Conservation (phyloP, 1,140 invertebrate genomes). For the Calephelis nemesis region DNA sequence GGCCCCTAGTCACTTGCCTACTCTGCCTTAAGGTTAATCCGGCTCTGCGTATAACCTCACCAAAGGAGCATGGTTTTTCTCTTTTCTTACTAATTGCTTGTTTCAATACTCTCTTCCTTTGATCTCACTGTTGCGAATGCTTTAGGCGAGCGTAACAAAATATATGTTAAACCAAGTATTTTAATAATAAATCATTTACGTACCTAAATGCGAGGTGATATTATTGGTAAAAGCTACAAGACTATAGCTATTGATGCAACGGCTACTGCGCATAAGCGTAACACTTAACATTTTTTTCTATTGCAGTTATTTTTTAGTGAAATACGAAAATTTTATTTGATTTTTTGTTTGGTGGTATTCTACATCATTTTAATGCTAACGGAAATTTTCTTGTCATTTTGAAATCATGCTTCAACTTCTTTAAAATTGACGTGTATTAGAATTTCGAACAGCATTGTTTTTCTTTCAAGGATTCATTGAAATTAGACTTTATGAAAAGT, state of each 20-base stretch:
- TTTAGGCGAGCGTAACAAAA: not conserved
- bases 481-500: too few species aligned
- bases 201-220: slow-evolving; percentile 26
- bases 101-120: too few species aligned
- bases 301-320: slow-evolving; percentile 18
- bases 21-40: too few species aligned
- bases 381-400: slow-evolving; percentile 35
- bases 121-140: too few species aligned
- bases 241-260: slow-evolving; percentile 33
- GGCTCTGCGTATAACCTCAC: too few species aligned
- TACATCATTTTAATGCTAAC: slow-evolving; percentile 36
- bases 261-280: slow-evolving; percentile 35
- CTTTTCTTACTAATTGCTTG: not conserved
- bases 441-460: slow-evolving; percentile 34
- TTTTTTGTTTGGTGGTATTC: not conserved
- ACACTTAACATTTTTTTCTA: slow-evolving; percentile 35
- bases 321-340: slow-evolving; percentile 32
- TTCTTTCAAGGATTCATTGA: not conserved
- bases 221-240: slow-evolving; percentile 22
- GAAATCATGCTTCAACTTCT: slow-evolving; percentile 4
- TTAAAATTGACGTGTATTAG: slow-evolving; percentile 35
- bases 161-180: not conserved
- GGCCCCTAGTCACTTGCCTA: too few species aligned
- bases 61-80: not conserved
- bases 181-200: slow-evolving; percentile 1